Base-by-base conservation (phyloP, 2,888 invertebrate genomes). In the Allophyes oxyacanthae region DNA sequence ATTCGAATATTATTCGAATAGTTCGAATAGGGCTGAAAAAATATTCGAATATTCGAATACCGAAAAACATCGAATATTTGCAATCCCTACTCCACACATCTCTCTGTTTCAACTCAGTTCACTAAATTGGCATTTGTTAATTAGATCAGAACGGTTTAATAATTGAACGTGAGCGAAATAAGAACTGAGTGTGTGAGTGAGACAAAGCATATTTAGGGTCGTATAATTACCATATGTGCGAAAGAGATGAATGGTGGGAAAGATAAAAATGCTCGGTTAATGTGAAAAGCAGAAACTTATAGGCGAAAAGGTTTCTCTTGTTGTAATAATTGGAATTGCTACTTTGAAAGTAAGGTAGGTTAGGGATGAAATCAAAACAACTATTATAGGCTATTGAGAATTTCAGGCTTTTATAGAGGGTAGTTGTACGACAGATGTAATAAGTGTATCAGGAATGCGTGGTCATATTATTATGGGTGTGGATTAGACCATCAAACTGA, bases 61-160 rank as follows among this genome's bases (percentile, higher is more conserved):
- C n/a, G n/a, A n/a, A n/a, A n/a, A n/a, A n/a, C n/a, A n/a, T n/a
- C n/a, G n/a, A n/a, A n/a, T n/a, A n/a, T n/a, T n/a, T n/a, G n/a
- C n/a, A n/a, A n/a, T n/a, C n/a, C n/a, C n/a, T n/a, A n/a, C n/a
- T 79, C 81, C 52, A 81, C 34, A 5, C 32, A 42, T 50, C 46
- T 41, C 56, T 20, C 49, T 76, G 65, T 78, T 71, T 50, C 63
- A 70, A 77, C 77, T 68, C 75, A 75, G 77, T 77, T 71, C 72
- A 81, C 82, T 78, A 85, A 84, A 84, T 84, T 85, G 84, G 77
- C 79, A 80, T 85, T 84, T 82, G 85, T 80, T 86, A 85, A 86
- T 86, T 85, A 86, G 86, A 86, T 83, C 82, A 82, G 82, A 82
- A 82, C 82, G 80, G 75, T 79, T 81, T 83, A 79, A 81, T 85